phyloP scores from a whole-genome alignment of 2,113 vertebrate species.

The Sapajus apella region DNA sequence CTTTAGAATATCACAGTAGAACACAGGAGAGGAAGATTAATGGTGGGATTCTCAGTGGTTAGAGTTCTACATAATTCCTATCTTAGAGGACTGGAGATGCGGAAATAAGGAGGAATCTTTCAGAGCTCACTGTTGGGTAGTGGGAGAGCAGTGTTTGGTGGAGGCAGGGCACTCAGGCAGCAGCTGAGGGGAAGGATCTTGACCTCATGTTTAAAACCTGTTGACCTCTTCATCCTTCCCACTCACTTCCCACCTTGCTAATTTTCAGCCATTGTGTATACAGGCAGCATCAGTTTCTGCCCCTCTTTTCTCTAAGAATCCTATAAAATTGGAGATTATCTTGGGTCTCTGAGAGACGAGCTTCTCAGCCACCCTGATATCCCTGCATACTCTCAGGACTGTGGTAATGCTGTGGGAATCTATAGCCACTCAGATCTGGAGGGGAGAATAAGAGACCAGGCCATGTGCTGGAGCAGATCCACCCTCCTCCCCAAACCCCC shows the following conservation, averaged over 20 bases:
- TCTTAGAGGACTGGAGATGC: background rate
- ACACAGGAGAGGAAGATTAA: background rate
- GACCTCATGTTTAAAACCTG: background rate
- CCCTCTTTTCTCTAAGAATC: background rate
- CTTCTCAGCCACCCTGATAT: background rate
- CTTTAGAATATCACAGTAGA: background rate
- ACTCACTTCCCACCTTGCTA: background rate
- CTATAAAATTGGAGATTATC: background rate
- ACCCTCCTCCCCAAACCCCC: background rate
- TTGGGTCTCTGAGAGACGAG: background rate
- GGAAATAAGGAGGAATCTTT: background rate
- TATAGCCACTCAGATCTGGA: background rate
- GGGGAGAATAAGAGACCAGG: background rate
- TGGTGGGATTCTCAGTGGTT: background rate
- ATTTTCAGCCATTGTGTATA: background rate
- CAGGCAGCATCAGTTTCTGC: background rate
- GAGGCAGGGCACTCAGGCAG: background rate
- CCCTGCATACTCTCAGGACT: background rate
- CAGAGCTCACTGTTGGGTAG: background rate
- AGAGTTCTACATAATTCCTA: background rate
- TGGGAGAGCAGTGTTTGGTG: background rate
- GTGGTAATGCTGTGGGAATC: background rate
- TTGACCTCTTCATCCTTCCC: background rate
- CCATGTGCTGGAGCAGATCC: background rate
- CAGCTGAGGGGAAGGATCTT: fast-evolving